A percentile compares a stretch with the other conserved stretches of the same genome.
phyloP scores from a whole-genome alignment of 2,888 invertebrate genomes.

The Drosophila imparisetae region DNA sequence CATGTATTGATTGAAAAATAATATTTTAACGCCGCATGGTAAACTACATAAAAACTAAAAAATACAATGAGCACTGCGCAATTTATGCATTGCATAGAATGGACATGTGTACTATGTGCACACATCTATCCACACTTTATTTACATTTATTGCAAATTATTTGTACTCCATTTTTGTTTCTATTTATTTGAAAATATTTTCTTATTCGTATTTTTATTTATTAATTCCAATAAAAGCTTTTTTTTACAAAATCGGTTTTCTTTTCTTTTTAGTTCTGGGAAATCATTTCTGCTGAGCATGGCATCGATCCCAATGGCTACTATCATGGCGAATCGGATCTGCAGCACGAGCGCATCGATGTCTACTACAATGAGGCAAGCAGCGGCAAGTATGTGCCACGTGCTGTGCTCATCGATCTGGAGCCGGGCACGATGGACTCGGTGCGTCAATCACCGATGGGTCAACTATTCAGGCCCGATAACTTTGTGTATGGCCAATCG shows the following conservation, averaged over 20 bases:
- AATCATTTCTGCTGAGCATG: conserved; percentile 93
- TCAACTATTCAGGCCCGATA: conserved; percentile 93
- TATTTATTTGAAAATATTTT: neutral
- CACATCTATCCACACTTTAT: neutral
- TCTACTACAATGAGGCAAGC: conserved; percentile 92
- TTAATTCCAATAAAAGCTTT: neutral
- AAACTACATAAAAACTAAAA: conserved; percentile 14
- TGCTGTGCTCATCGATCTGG: conserved; percentile 93
- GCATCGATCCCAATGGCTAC: conserved; percentile 90
- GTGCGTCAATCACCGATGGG: conserved; percentile 92
- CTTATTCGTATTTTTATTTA: neutral
- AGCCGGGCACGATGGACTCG: conserved; percentile 95
- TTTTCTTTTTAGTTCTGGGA: conserved; percentile 88
- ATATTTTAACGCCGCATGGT: conserved; percentile 57
- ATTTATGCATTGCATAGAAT: conserved; percentile 40
- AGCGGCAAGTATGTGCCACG: conserved; percentile 92
- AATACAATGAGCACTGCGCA: neutral
- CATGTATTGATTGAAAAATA: conserved; percentile 75
- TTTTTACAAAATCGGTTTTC: neutral
- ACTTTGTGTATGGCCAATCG: conserved; percentile 92
- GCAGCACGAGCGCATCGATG: conserved; percentile 91
- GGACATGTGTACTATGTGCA: conserved; percentile 5
- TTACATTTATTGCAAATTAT: neutral
- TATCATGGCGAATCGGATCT: conserved; percentile 90
- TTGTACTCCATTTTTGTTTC: neutral